These are phyloP conservation scores for Stenolophus ochropezus DNA, from an alignment of 2,888 invertebrate genomes.

Conservation along the genomic window DNA sequence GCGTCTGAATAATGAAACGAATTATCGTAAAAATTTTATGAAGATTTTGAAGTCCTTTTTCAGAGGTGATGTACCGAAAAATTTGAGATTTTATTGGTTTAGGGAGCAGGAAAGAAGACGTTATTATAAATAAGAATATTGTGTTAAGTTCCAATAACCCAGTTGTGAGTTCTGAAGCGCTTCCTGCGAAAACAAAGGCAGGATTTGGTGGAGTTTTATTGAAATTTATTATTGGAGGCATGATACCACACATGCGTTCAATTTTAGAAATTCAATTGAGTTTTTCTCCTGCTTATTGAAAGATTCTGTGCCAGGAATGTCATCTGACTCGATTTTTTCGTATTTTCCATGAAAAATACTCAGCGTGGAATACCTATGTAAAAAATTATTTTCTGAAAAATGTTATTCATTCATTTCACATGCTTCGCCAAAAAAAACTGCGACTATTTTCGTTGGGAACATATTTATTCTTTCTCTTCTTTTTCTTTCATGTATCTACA, in stretches of 20 bases:
- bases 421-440: background rate
- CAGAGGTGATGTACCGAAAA: background rate
- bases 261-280: constrained; percentile 42
- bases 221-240: constrained; percentile 51
- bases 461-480: background rate
- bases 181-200: background rate
- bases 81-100: background rate
- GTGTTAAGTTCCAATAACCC: constrained; percentile 21
- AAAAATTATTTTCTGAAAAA: background rate
- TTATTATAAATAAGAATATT: constrained; percentile 29
- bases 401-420: background rate
- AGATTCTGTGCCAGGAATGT: constrained; percentile 35
- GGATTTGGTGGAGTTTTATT: constrained; percentile 37
- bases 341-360: constrained; percentile 19
- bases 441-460: background rate
- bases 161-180: background rate
- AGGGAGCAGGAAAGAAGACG: background rate
- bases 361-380: background rate
- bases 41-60: too few relatives aligned
- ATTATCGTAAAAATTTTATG: too few relatives aligned
- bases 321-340: background rate
- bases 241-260: constrained; percentile 43
- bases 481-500: too few relatives aligned
- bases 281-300: constrained; percentile 36
- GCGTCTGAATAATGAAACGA: too few relatives aligned